Conservation (phyloP, 2,113 vertebrate species). For the Oxyura jamaicensis region DNA sequence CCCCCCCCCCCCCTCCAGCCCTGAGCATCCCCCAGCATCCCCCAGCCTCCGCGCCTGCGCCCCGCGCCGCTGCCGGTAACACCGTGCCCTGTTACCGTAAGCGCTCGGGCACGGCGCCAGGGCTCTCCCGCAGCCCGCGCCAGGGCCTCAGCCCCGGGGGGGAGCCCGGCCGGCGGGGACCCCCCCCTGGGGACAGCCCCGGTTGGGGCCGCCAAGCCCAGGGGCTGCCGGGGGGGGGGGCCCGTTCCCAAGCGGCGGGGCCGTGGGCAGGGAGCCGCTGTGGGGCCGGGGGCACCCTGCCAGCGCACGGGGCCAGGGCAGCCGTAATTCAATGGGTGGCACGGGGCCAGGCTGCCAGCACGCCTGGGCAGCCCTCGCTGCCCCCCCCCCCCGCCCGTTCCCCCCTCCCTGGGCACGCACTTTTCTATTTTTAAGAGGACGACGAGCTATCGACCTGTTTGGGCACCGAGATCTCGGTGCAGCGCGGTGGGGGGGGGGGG, state of each 20-base stretch:
- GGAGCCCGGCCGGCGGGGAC: background rate
- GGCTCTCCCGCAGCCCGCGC: background rate
- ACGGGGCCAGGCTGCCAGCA: constrained; percentile 3
- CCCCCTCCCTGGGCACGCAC: background rate
- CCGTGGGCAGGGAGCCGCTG: background rate
- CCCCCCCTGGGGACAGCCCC: background rate
- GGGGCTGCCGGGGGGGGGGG: background rate
- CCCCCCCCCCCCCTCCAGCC: too few relatives aligned
- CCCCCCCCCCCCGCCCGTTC: background rate
- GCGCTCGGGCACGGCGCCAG: constrained; percentile 18
- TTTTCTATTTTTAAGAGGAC: constrained; percentile 6
- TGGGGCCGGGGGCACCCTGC: background rate
- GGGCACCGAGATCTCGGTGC: background rate
- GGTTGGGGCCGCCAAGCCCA: background rate
- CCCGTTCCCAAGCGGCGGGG: background rate
- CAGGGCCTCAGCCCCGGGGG: background rate
- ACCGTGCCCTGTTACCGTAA: constrained; percentile 34
- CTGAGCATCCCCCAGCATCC: background rate
- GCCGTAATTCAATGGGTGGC: constrained; percentile 42
- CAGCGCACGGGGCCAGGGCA: background rate
- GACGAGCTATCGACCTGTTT: background rate
- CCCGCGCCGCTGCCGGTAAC: background rate
- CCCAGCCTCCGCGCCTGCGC: background rate
- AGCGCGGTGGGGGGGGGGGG: background rate
- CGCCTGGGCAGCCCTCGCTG: background rate